Evolutionary conservation across 2,888 invertebrate genomes (phyloP), one percentile per base, ranked within the genome.

Genomic region (Odontothrips loti): DNA sequence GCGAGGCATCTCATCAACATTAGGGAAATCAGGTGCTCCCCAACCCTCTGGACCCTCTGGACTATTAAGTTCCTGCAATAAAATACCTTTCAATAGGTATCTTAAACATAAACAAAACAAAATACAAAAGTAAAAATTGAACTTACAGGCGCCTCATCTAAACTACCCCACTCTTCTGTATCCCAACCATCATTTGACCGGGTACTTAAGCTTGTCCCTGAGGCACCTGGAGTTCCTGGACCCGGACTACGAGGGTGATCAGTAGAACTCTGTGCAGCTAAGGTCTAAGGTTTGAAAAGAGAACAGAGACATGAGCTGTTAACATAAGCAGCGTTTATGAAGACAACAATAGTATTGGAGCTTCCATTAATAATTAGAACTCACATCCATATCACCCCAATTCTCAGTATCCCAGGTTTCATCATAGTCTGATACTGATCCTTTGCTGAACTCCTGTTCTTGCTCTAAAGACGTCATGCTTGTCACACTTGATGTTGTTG

Each of bases 341-440:
- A 75, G 27, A 81, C 79, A 87, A 87, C 78, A 82, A 82, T 79
- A n/a, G 63, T 20, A 81, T 17, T 3, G 48, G 78, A 48, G 15
- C 6, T 79, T 23, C 6, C 47, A 47, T 81, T 80, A 81, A 51
- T 47, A 81, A 27, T 78, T 88, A 82, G 87, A 87, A 85, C 90
- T 90, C 84, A 94, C 94, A 88, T 96, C 96, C 90, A 96, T 95
- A 86, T 96, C 95, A 17, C 96, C 96, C 96, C 96, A 96, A 86
- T 92, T 92, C 80, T 95, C 95, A 79, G 94, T 92, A 87, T 95
- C 95, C 96, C 96, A 96, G 86, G 94, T 94, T 84, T 93, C 94
- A 85, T 95, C 95, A 85, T 95, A 95, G 88, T 96, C 95, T 0
- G 95, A 95, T 1, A 93, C 93, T 1, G 94, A 94, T 84, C 91